phyloP scores from a whole-genome alignment of 2,113 vertebrate species.

The Lophochroa leadbeateri region DNA sequence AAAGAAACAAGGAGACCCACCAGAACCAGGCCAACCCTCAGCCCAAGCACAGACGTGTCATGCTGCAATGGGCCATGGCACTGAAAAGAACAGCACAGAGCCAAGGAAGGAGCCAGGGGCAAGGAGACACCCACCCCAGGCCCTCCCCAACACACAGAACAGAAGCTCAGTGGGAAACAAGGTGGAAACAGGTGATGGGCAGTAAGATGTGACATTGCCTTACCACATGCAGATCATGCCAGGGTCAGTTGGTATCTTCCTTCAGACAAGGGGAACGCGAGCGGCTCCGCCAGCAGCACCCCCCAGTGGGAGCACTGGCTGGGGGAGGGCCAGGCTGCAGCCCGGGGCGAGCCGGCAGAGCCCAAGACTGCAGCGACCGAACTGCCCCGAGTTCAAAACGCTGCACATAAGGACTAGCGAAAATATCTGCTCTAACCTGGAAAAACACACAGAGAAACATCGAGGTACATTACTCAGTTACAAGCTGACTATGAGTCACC shows the following conservation, averaged over 20 bases:
- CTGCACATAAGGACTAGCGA: not conserved
- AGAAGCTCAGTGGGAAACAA: not conserved
- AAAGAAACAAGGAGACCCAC: not conserved
- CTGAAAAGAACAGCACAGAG: not conserved
- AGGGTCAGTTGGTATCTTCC: accelerated
- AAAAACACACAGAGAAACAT: not conserved
- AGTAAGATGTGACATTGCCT: not conserved
- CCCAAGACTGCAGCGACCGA: not conserved
- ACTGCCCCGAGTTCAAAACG: not conserved
- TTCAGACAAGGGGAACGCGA: not conserved
- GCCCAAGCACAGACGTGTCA: accelerated
- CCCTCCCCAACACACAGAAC: not conserved
- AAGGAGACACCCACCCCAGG: not conserved
- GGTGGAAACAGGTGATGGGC: not conserved
- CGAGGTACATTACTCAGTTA: constrained; percentile 33
- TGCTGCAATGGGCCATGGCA: accelerated
- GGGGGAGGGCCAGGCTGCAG: not conserved
- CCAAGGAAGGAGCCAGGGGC: not conserved
- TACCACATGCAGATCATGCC: not conserved
- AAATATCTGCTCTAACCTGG: constrained; percentile 20
- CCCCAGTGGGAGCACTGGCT: not conserved
- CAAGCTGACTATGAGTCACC: constrained; percentile 61
- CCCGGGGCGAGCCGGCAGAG: not conserved
- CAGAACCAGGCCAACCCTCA: not conserved
- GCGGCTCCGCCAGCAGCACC: not conserved